Base-by-base conservation (phyloP, 2,888 invertebrate genomes). In the Lithophane semibrunnea region DNA sequence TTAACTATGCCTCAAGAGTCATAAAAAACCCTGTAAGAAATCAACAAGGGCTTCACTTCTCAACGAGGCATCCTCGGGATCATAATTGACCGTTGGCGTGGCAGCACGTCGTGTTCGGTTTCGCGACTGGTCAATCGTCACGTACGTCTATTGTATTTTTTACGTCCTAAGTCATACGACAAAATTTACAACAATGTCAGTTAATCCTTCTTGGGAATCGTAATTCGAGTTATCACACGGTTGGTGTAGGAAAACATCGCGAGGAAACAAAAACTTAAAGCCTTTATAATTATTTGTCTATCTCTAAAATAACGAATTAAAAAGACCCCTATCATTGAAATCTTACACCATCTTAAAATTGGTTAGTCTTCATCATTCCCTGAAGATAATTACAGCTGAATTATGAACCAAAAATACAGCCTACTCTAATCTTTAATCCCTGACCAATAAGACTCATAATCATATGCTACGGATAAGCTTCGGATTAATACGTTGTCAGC, bases 401-500 rank as follows among this genome's bases (percentile, higher is more conserved):
- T 77, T 77, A 76, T 73, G 24, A 64, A 70, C 42, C 7, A 16
- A 54, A 52, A 67, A 61, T 29, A 63, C 70, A 75, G 7, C 60
- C 52, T 7, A 75, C 5, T 73, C 18, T 61, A 58, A 60, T 37
- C 61, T 65, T 37, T 72, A 71, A 71, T 56, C 1, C 8, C 4
- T 18, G 3, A 24, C 0, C 1, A 16, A 73, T 80, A 86, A 75
- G 74, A 64, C 12, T 47, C 60, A 72, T 70, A 77, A 79, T 80
- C 37, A 66, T 52, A 37, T 70, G 47, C 2, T 24, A 42, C n/a
- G 24, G 74, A 73, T 77, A 68, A 71, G 61, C 64, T 44, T 49
- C 7, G 85, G 77, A 82, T 76, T 85, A 85, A 47, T 58, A 44
- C 82, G 29, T 18, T 47, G 64, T 70, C 52, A 85, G 60, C 67